phyloP scores from a whole-genome alignment of 1,140 invertebrate species.

The Proales similis region DNA sequence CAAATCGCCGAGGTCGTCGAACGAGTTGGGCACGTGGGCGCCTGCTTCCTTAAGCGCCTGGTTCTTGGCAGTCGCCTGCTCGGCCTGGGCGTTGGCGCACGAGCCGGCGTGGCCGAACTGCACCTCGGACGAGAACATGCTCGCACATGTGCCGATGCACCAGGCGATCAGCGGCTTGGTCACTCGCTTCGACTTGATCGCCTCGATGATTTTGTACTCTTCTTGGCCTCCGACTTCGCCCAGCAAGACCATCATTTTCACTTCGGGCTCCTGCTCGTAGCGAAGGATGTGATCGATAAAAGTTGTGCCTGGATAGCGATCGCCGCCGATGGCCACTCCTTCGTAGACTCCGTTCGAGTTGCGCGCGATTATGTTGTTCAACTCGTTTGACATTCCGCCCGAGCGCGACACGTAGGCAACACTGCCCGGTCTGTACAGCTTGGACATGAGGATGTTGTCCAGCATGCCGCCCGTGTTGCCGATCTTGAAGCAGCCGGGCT shows the following conservation, averaged over 20 bases:
- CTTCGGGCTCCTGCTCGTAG: constrained; percentile 63
- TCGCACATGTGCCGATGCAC: constrained; percentile 86
- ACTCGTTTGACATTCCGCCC: constrained; percentile 97
- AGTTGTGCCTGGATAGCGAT: constrained; percentile 89
- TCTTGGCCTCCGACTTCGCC: constrained; percentile 99
- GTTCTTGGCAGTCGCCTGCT: constrained; percentile 91
- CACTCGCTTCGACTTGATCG: constrained; percentile 70
- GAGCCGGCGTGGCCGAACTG: constrained; percentile 99
- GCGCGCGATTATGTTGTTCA: constrained; percentile 96
- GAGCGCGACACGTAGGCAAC: constrained; percentile 96
- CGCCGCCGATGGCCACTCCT: constrained; percentile 97
- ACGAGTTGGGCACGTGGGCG: constrained; percentile 80
- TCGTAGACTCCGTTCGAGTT: constrained; percentile 94
- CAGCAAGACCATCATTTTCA: constrained; percentile 88
- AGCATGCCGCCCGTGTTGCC: constrained; percentile 99
- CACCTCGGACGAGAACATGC: constrained; percentile 88
- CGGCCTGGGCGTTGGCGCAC: constrained; percentile 85
- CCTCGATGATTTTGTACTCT: constrained; percentile 90
- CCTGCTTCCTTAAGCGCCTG: constrained; percentile 70
- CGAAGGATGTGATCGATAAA: constrained; percentile 96
- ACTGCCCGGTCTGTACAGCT: constrained; percentile 85
- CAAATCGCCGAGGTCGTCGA: constrained; percentile 77
- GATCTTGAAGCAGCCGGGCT: constrained; percentile 98
- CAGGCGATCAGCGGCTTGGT: constrained; percentile 93
- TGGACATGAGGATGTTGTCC: constrained; percentile 96